Conservation (phyloP, 2,113 vertebrate species). For the Psophia crepitans region DNA sequence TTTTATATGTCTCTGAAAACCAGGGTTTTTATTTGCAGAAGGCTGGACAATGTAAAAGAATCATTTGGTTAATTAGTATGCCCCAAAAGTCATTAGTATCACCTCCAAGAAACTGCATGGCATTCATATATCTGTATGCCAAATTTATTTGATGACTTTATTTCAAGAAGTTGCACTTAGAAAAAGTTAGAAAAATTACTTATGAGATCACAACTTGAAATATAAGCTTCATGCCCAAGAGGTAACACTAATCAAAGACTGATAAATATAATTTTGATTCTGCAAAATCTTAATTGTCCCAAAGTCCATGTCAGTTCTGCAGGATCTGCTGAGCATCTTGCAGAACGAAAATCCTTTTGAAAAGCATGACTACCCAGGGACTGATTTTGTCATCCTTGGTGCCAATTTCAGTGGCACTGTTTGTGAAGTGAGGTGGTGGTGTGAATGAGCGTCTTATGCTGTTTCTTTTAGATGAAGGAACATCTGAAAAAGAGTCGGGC, state of each 20-base stretch:
- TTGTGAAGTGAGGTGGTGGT: not conserved
- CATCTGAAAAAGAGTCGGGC: not conserved
- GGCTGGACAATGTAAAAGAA: not conserved
- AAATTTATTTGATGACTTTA: not conserved
- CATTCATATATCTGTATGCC: not conserved
- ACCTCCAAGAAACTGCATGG: not conserved
- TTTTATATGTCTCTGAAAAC: not conserved
- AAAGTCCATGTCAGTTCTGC: not conserved
- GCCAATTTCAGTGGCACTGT: not conserved
- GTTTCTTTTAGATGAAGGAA: constrained; percentile 9
- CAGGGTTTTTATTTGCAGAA: not conserved
- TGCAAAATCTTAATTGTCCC: not conserved
- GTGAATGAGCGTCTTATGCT: not conserved
- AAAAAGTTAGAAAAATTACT: not conserved
- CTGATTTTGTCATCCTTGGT: not conserved
- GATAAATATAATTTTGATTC: not conserved
- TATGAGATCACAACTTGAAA: not conserved
- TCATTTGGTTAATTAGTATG: not conserved
- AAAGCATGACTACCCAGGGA: not conserved
- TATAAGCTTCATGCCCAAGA: not conserved
- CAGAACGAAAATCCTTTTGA: not conserved
- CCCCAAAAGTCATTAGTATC: not conserved
- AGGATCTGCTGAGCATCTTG: not conserved
- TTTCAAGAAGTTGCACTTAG: not conserved
- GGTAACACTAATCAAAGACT: not conserved